Evolutionary conservation across 2,797 vertebrate species (phyloP), one percentile per base, ranked within the genome.

Genomic region (Gambusia yucatana): DNA sequence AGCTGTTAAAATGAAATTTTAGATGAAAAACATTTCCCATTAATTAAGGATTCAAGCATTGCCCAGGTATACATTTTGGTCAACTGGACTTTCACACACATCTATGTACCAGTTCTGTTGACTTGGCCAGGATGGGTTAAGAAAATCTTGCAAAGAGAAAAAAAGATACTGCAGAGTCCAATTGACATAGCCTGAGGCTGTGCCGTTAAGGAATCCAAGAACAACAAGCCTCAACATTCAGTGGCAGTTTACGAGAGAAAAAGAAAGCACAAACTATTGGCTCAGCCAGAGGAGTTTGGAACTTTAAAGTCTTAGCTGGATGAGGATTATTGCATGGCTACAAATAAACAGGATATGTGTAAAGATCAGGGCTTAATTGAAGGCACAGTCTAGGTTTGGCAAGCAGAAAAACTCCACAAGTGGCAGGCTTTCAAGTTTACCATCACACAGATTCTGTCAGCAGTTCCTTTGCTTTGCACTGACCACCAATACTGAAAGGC

Each of bases 11-110:
- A 79, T 52, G 65, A 78, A 52, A 22, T 85, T 85, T 79, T 72
- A 70, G 86, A 79, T 77, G 36, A 83, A 76, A 72, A 88, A 85
- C 46, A 82, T 89, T 93, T 91, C 77, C 81, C 74, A 78, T 84
- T 65, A 4, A 84, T 85, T 84, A 87, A 91, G 79, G 82, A 92
- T 96, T 96, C 95, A 96, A 96, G 95, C 93, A 95, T 96, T 95
- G 94, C 85, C 95, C 95, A 96, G 95, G 94, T 94, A 91, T 90
- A 91, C 88, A 83, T 90, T 88, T 90, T 87, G 89, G 87, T 82
- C 41, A 72, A 85, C 84, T 79, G 20, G 81, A 63, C 69, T 50
- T 72, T 70, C 61, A 28, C 79, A 82, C 76, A 77, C 77, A 73
- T 80, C 77, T 78, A 78, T 47, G 75, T 57, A 76, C 50, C 16